These are phyloP conservation scores for Shinisaurus crocodilurus DNA, from an alignment of 2,113 vertebrate species.

Conservation along the genomic window DNA sequence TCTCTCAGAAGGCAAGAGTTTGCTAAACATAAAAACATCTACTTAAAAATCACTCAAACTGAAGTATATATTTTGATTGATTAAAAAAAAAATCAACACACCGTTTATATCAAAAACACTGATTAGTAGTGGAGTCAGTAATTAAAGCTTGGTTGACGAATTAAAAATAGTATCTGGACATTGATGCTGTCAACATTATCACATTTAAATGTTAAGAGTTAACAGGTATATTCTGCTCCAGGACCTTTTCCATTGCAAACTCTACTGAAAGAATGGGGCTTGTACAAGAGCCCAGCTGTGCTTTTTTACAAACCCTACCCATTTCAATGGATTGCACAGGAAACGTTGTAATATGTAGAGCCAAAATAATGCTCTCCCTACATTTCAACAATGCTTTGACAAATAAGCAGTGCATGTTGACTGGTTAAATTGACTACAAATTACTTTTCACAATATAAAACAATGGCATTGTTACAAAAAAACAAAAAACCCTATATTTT, in stretches of 20 bases:
- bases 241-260: neutral
- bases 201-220: slow-evolving; percentile 64
- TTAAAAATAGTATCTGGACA: slow-evolving; percentile 60
- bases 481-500: slow-evolving; percentile 46
- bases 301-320: neutral
- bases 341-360: slow-evolving; percentile 49
- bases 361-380: slow-evolving; percentile 59
- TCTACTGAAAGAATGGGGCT: neutral
- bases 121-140: slow-evolving; percentile 72
- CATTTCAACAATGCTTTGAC: slow-evolving; percentile 74
- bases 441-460: slow-evolving; percentile 69
- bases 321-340: slow-evolving; percentile 12
- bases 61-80: slow-evolving; percentile 65
- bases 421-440: slow-evolving; percentile 72
- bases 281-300: neutral
- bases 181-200: slow-evolving; percentile 49
- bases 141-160: slow-evolving; percentile 74
- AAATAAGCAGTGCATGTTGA: slow-evolving; percentile 75
- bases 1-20: slow-evolving; percentile 69
- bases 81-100: slow-evolving; percentile 67
- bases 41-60: slow-evolving; percentile 67
- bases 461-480: slow-evolving; percentile 59
- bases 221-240: neutral
- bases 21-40: slow-evolving; percentile 70
- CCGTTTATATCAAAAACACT: slow-evolving; percentile 62